These are phyloP conservation scores for Cyanocitta stelleri DNA, from an alignment of 2,113 vertebrate genomes.

Conservation along the genomic window DNA sequence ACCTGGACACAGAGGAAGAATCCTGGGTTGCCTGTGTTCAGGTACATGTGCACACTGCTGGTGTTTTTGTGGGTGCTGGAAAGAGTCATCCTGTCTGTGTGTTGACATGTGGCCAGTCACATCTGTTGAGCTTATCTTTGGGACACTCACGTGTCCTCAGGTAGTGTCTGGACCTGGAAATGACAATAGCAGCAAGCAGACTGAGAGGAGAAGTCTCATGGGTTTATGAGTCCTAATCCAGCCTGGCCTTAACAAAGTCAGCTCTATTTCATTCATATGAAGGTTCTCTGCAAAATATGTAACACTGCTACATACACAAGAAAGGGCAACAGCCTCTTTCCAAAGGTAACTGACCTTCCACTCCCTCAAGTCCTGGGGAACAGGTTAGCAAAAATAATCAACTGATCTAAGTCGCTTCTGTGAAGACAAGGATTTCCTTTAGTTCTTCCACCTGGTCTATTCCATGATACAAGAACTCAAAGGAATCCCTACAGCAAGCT, in stretches of 20 bases:
- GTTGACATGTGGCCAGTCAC: not conserved
- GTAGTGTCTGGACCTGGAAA: not conserved
- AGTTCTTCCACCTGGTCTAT: not conserved
- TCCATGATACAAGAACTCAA: not conserved
- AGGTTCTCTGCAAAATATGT: not conserved
- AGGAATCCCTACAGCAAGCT: not conserved
- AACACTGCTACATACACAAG: not conserved
- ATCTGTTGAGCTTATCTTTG: not conserved
- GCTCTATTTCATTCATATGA: not conserved
- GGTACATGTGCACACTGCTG: not conserved
- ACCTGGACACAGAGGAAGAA: not conserved
- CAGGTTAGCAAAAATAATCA: not conserved
- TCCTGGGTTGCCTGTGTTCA: not conserved
- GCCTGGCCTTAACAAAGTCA: not conserved
- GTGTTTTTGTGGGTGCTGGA: not conserved
- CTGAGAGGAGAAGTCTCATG: not conserved
- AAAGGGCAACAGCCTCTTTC: not conserved
- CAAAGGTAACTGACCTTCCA: not conserved
- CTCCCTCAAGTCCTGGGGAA: not conserved
- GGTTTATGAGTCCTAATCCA: not conserved
- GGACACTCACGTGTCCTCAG: accelerated
- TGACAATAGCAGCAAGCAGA: not conserved
- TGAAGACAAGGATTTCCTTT: not conserved
- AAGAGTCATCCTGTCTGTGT: not conserved
- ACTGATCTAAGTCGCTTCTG: not conserved